Base-by-base conservation (phyloP, 2,113 vertebrate species). In the Cheirogaleus medius region DNA sequence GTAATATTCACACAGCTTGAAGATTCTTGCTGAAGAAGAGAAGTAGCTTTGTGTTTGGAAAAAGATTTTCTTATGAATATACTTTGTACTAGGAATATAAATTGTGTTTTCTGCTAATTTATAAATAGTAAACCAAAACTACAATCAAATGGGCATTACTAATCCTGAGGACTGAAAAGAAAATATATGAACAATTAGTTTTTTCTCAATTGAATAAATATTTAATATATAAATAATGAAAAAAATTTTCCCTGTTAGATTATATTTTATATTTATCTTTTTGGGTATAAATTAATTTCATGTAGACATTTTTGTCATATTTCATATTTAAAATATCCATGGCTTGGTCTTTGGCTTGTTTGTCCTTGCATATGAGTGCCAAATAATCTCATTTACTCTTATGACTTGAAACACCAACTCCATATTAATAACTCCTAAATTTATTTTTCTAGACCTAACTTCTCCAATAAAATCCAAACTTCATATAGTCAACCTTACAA, bases 21-120 rank as follows among this genome's bases (percentile, higher is more conserved):
- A 66, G 86, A 98, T 90, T 93, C 44, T 47, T 82, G 47, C 14
- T 66, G 8, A 8, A 94, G n/a, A 84, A 84, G 47, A 95, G 64
- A 64, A 58, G 3, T 44, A 77, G 11, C 3, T 87, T 71, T 94
- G 25, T 69, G 7, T 32, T 78, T 52, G 42, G 68, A 71, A 93
- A 90, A 77, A 25, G 11, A 25, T 86, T 73, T 90, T 21, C 60
- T 76, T 52, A n/a, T 13, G 5, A 68, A 68, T 68, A 8, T 37
- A 68, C 66, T 37, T 39, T 58, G 8, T 58, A 54, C 6, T 80
- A 89, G 12, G 15, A 25, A 64, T 82, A 27, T 49, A 42, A 77
- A 4, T 39, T 66, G 17, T 87, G 2, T 37, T 68, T 93, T 47
- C 11, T 71, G 8, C 20, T 77, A 83, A 87, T 44, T 93, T 34